Percentiles rank a stretch among this genome's conserved stretches.
Conservation (phyloP, 2,113 vertebrate species). For the Sphyrna mokarran region DNA sequence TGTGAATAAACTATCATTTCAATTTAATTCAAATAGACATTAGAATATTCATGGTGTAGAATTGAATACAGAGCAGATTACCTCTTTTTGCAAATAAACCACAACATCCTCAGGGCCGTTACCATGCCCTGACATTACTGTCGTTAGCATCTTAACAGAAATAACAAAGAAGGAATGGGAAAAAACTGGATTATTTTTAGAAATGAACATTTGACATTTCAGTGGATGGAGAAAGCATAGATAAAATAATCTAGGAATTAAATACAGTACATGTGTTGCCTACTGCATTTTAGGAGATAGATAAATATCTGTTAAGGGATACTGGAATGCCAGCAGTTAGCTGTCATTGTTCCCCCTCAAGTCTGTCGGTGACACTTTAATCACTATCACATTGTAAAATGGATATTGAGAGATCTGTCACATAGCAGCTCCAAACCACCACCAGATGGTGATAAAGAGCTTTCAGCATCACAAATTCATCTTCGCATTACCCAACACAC, state of each 20-base stretch:
- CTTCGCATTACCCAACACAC: background rate
- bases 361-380: background rate
- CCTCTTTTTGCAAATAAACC: background rate
- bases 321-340: background rate
- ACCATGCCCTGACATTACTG: background rate
- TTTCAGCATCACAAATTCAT: background rate
- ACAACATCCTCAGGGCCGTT: background rate
- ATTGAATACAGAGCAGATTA: background rate
- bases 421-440: background rate
- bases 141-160: background rate
- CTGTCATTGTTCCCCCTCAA: background rate
- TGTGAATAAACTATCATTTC: background rate
- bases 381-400: background rate
- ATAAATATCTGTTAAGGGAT: background rate
- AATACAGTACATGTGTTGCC: background rate
- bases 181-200: background rate
- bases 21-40: background rate
- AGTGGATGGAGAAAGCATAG: background rate
- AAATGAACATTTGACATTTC: background rate
- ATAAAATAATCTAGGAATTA: background rate
- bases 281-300: background rate
- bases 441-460: background rate
- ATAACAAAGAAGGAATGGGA: background rate
- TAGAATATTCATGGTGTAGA: background rate
- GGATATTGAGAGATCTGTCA: background rate